phyloP scores from a whole-genome alignment of 2,797 vertebrate species.

The Acanthiza pusilla region DNA sequence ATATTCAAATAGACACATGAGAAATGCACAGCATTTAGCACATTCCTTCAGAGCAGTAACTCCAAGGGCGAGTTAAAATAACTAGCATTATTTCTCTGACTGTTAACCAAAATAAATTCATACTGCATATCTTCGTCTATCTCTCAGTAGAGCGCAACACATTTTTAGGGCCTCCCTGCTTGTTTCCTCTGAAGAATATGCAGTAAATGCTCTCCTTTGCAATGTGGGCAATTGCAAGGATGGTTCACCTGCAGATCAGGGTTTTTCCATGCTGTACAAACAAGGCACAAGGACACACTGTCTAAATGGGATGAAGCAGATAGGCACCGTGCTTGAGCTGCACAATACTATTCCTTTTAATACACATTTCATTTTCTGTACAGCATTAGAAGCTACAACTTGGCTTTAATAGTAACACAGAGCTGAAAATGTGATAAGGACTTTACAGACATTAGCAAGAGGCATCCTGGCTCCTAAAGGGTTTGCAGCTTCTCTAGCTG shows the following conservation, averaged over 20 bases:
- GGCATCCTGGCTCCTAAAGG: background rate
- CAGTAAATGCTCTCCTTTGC: background rate
- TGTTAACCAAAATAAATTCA: constrained; percentile 41
- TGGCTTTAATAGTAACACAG: background rate
- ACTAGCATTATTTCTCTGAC: constrained; percentile 29
- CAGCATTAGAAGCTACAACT: background rate
- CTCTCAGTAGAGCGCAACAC: background rate
- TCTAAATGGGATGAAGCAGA: background rate
- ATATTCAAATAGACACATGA: constrained; percentile 47
- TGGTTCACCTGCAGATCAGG: background rate
- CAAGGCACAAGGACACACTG: background rate
- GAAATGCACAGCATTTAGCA: constrained; percentile 35
- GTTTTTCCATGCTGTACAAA: background rate
- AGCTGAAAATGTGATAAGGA: constrained; percentile 5
- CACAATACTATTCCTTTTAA: background rate
- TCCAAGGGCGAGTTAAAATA: constrained; percentile 34
- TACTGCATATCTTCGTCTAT: background rate
- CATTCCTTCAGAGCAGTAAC: constrained; percentile 26
- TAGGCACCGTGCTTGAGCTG: background rate
- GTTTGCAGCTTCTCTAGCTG: background rate
- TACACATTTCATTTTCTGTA: background rate
- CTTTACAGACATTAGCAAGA: background rate
- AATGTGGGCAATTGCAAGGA: background rate
- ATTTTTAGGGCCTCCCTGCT: background rate
- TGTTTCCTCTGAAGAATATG: background rate